Evolutionary conservation across 2,888 invertebrate genomes (phyloP).

Genomic region (Chamaedrilus cognettii): DNA sequence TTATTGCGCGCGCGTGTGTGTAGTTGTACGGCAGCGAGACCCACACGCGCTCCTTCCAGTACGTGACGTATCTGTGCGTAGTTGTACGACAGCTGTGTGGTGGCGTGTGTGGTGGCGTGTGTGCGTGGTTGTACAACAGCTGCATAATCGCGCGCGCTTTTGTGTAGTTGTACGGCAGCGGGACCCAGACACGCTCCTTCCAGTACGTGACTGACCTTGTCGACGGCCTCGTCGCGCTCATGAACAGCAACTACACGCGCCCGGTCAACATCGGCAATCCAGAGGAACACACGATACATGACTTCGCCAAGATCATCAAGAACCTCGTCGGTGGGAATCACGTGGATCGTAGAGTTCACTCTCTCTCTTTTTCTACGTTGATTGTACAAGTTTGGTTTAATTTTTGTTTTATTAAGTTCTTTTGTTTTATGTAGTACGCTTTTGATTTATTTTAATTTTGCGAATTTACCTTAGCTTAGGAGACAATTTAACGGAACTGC

Average conservation of each 20-base stretch:
- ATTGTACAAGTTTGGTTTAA: neutral
- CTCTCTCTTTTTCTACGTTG: neutral
- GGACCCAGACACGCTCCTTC: conserved; percentile 81
- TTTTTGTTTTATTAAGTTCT: neutral
- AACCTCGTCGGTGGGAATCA: conserved; percentile 62
- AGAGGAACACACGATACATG: conserved; percentile 93
- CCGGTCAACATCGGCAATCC: conserved; percentile 99
- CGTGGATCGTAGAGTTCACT: no score
- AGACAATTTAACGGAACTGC: no score
- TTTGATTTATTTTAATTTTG: no score
- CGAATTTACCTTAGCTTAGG: no score
- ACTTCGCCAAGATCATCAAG: conserved; percentile 64
- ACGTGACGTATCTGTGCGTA: conserved; percentile 94
- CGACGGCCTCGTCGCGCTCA: conserved; percentile 86
- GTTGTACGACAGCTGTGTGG: no score
- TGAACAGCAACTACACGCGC: conserved; percentile 89
- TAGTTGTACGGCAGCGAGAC: conserved; percentile 65
- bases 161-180: conserved; percentile 64
- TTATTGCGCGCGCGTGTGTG: no score
- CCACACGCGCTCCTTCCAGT: conserved; percentile 92
- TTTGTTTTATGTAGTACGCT: neutral
- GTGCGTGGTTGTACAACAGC: no score
- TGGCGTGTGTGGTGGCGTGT: no score
- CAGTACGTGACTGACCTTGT: conserved; percentile 98
- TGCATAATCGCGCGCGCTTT: neutral